Evolutionary conservation across 35 echinoderm and acorn worm genomes (phyloP), one percentile per base, ranked within the genome.

Genomic region (Strongylocentrotus purpuratus): DNA sequence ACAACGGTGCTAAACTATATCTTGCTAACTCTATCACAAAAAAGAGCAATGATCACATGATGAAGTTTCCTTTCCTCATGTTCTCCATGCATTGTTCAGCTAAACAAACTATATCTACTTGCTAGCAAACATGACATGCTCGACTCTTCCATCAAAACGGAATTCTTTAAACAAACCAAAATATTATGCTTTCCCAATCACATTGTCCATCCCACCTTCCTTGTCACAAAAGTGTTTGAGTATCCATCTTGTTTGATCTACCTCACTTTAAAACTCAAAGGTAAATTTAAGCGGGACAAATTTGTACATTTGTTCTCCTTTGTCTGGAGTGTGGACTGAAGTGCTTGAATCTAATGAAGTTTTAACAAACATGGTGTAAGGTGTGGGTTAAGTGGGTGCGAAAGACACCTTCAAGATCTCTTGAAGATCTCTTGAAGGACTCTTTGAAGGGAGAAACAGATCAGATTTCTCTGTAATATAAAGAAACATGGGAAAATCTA

Each of bases 251-350:
- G 65, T 78, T 78, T 78, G 65, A n/a, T 78, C 65, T 78, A 28
- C 65, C 65, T 78, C 65, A 78, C 65, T 78, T 78, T 78, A 78
- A 78, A 78, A 78, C 65, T 78, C 65, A n/a, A 78, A 78, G 65
- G 65, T 28, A 78, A 78, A 78, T 78, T 78, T 78, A 78, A 78
- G 65, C 65, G 65, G 65, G 65, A 25, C 65, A 78, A 78, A 78
- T 78, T 78, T 78, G 65, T n/a, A 78, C 4, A 78, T n/a, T 78
- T 78, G 65, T 78, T 28, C 65, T 22, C 65, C 25, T 78, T 78
- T 78, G 65, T 78, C 65, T 8, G 7, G 22, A 28, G 25, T 78
- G 65, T 78, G 65, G 65, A 78, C 65, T 18, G 4, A 78, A 78
- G 65, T 78, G 65, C 65, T 78, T 28, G 65, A 78, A 7, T 78